Percentiles rank a stretch among this genome's conserved stretches.
These are phyloP conservation scores for Ctenopoma multispine DNA, from an alignment of 2,797 vertebrate genomes.

Conservation along the genomic window DNA sequence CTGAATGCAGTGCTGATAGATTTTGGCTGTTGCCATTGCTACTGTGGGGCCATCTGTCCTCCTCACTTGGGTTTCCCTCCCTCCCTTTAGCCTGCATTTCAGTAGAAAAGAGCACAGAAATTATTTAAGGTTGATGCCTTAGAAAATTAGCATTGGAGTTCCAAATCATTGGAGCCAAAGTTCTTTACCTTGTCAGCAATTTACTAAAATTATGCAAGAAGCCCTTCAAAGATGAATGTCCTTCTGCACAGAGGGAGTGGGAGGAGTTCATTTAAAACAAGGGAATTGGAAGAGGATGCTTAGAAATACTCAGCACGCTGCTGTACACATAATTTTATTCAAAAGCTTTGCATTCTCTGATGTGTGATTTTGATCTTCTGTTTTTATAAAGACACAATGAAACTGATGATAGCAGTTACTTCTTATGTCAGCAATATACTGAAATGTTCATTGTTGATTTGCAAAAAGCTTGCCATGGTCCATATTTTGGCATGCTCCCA, in stretches of 20 bases:
- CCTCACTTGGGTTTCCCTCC: conserved; percentile 27
- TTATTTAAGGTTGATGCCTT: conserved; percentile 38
- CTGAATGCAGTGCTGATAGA: conserved; percentile 33
- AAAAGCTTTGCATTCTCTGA: background rate
- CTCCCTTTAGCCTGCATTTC: conserved; percentile 20
- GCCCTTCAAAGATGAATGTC: conserved; percentile 52
- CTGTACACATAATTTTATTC: conserved; percentile 16
- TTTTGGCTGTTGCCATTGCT: conserved; percentile 30
- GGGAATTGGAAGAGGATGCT: conserved; percentile 22
- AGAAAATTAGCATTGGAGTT: conserved; percentile 28
- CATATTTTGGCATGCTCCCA: background rate
- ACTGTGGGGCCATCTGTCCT: conserved; percentile 47
- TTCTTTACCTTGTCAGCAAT: conserved; percentile 58
- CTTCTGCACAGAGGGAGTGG: conserved; percentile 40
- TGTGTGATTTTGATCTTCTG: background rate
- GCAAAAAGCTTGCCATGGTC: background rate
- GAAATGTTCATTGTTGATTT: conserved; percentile 16
- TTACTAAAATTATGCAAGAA: conserved; percentile 52
- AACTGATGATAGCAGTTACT: conserved; percentile 3
- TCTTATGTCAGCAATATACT: conserved; percentile 10
- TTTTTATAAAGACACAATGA: conserved; percentile 4
- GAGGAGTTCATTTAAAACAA: conserved; percentile 40
- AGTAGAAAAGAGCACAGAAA: conserved; percentile 34
- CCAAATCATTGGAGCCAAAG: conserved; percentile 42
- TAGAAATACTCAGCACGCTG: conserved; percentile 19